Evolutionary conservation across 2,113 vertebrate species (phyloP).

Genomic region (Caloenas nicobarica): DNA sequence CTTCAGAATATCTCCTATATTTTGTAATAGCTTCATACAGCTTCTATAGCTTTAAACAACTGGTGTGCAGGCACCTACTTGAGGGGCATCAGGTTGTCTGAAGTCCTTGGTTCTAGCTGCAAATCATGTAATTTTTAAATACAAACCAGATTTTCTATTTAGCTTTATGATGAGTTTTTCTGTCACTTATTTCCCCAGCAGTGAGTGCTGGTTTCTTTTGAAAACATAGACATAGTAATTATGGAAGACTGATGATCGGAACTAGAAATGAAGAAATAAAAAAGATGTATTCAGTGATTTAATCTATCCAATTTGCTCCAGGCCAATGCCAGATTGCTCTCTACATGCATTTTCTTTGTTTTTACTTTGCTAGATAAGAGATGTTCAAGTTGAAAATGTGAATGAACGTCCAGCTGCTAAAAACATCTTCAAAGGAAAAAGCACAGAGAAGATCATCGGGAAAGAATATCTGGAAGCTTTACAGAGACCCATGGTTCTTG

Average conservation of each 20-base stretch:
- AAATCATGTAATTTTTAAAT: not conserved
- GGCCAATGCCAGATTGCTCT: not conserved
- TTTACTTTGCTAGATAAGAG: conserved; percentile 81
- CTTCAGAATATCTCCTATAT: not conserved
- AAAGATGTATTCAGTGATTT: not conserved
- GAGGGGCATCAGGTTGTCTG: not conserved
- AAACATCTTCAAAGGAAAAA: conserved; percentile 85
- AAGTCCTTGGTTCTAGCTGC: not conserved
- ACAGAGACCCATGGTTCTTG: conserved; percentile 85
- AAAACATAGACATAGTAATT: not conserved
- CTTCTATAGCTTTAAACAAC: not conserved
- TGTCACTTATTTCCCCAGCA: not conserved
- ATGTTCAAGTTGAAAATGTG: conserved; percentile 82
- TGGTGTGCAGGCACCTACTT: not conserved
- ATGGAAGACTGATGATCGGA: not conserved
- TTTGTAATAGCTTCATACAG: not conserved
- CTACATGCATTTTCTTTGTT: conserved; percentile 13
- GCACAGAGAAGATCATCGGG: conserved; percentile 77
- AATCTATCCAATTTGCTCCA: not conserved
- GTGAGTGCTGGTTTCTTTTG: not conserved
- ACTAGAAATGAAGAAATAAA: not conserved
- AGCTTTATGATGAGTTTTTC: not conserved
- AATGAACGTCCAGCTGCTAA: conserved; percentile 76
- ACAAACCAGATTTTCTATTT: not conserved
- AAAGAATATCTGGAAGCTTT: conserved; percentile 80